Evolutionary conservation across 2,888 invertebrate species (phyloP).

Genomic region (Trisateles emortualis): DNA sequence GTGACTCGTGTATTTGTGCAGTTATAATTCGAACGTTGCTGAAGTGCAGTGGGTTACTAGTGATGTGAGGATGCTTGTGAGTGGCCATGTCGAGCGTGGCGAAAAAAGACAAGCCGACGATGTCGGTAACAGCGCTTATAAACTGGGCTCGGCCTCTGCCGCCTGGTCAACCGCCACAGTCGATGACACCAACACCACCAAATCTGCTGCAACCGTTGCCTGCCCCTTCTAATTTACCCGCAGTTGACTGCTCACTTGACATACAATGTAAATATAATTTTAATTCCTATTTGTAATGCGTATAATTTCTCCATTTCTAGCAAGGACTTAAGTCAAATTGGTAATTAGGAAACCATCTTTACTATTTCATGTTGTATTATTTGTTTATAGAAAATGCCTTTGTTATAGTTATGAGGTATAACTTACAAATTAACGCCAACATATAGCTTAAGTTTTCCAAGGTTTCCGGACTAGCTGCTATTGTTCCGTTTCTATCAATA

Average conservation of each 20-base stretch:
- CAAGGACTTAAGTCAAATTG: background rate
- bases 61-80: constrained; percentile 83
- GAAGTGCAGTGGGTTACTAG: constrained; percentile 70
- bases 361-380: constrained; percentile 1
- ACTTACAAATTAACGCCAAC: constrained; percentile 30
- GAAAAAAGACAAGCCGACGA: constrained; percentile 95
- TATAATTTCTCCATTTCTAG: background rate
- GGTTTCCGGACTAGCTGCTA: constrained; percentile 24
- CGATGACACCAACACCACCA: constrained; percentile 64
- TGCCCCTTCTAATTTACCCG: constrained; percentile 67
- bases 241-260: constrained; percentile 78
- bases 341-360: background rate
- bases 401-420: constrained; percentile 16
- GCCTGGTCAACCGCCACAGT: constrained; percentile 70
- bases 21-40: constrained; percentile 50
- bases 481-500: constrained; percentile 25
- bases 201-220: constrained; percentile 52
- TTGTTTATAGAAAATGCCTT: constrained; percentile 14
- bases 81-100: constrained; percentile 88
- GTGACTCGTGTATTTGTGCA: constrained; percentile 57
- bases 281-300: constrained; percentile 15
- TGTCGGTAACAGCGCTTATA: constrained; percentile 94
- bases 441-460: constrained; percentile 29
- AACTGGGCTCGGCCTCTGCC: constrained; percentile 88
- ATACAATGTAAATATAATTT: constrained; percentile 79